Percentiles rank a stretch among this genome's conserved stretches.
phyloP scores from a whole-genome alignment of 2,888 invertebrate genomes.

The Alsophila aescularia region DNA sequence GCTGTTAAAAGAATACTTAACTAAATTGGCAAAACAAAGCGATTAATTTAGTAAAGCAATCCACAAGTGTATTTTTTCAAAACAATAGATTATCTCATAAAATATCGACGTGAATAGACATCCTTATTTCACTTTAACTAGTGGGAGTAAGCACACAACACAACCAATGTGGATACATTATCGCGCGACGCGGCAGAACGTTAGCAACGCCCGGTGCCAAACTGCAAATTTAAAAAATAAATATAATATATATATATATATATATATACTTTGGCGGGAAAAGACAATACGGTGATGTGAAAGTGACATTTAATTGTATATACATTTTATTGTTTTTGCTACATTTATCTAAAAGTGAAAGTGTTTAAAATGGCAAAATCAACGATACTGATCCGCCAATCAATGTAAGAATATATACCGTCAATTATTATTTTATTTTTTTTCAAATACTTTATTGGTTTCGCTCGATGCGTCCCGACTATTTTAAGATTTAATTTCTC shows the following conservation, averaged over 20 bases:
- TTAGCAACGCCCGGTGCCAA: constrained; percentile 3
- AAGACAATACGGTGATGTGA: constrained; percentile 37
- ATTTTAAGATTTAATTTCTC: no score
- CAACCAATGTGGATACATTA: constrained; percentile 58
- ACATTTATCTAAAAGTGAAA: constrained; percentile 15
- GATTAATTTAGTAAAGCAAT: background rate
- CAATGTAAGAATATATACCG: constrained; percentile 54
- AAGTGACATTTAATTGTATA: constrained; percentile 36
- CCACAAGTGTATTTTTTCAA: background rate
- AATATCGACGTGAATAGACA: constrained; percentile 36
- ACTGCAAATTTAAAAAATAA: constrained; percentile 30
- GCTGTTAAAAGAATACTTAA: background rate
- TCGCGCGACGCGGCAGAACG: constrained; percentile 32
- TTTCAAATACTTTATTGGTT: no score
- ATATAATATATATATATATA: background rate
- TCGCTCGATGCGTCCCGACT: no score
- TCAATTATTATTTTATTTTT: background rate
- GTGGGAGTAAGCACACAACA: constrained; percentile 42
- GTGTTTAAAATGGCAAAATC: constrained; percentile 53
- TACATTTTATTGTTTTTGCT: constrained; percentile 22
- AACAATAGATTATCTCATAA: constrained; percentile 2
- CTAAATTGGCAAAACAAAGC: background rate
- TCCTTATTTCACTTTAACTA: constrained; percentile 50
- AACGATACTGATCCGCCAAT: constrained; percentile 53
- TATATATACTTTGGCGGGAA: constrained; percentile 30